Evolutionary conservation across 2,888 invertebrate genomes (phyloP).

Genomic region (Eristalinus sepulchralis): DNA sequence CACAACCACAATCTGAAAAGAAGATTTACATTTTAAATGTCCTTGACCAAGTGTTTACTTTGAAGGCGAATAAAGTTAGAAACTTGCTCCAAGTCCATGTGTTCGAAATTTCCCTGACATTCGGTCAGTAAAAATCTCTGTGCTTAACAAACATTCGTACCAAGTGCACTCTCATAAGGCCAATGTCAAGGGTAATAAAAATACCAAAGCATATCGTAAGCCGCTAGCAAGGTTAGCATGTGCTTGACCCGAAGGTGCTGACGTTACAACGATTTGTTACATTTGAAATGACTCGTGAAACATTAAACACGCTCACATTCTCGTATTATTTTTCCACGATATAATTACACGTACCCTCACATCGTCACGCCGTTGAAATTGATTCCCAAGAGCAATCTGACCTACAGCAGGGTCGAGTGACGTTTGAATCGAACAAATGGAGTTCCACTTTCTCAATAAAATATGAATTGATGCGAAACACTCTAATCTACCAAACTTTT

Average conservation of each 20-base stretch:
- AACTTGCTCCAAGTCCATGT: too few species aligned
- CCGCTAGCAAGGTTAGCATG: not conserved
- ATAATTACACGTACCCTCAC: not conserved
- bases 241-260: not conserved
- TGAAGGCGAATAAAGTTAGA: too few species aligned
- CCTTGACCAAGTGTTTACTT: too few species aligned
- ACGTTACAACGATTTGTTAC: not conserved
- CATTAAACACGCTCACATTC: too few species aligned
- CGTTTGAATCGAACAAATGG: not conserved
- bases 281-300: not conserved
- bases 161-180: too few species aligned
- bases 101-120: too few species aligned
- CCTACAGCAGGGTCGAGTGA: not conserved
- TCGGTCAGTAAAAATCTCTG: too few species aligned
- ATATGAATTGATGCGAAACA: not conserved
- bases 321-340: too few species aligned
- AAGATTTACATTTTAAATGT: too few species aligned
- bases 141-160: too few species aligned
- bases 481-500: not conserved
- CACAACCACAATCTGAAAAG: slow-evolving; percentile 80
- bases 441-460: not conserved
- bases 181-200: too few species aligned
- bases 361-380: not conserved
- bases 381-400: not conserved
- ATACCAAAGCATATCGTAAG: not conserved